Conservation (phyloP, 2,888 invertebrate species). For the Diplazon laetatorius region DNA sequence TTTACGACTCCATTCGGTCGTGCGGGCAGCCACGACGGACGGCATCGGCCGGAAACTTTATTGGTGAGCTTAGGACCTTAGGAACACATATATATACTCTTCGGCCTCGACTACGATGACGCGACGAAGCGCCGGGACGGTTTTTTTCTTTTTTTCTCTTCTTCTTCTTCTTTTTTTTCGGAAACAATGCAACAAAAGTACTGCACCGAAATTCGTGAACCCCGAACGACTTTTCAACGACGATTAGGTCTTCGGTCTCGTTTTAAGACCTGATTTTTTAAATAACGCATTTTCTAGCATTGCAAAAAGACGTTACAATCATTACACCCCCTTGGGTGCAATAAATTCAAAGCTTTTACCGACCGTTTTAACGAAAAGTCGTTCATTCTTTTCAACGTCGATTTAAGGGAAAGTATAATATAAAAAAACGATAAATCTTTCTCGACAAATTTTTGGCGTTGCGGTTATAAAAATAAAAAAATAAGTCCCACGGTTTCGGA, state of each 20-base stretch:
- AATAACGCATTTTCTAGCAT: constrained; percentile 11
- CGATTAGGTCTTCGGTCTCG: constrained; percentile 24
- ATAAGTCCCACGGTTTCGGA: background rate
- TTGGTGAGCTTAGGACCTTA: constrained; percentile 69
- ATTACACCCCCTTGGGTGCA: constrained; percentile 6
- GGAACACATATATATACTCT: constrained; percentile 3
- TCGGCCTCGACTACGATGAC: constrained; percentile 59
- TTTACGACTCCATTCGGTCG: constrained; percentile 59
- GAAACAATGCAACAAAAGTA: constrained; percentile 56
- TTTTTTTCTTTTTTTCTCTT: too few species aligned
- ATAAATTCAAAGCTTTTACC: constrained; percentile 28
- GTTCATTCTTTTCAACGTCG: constrained; percentile 10
- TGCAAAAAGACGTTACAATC: constrained; percentile 29
- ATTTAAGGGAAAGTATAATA: constrained; percentile 15
- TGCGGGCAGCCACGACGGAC: constrained; percentile 52
- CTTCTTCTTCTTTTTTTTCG: constrained; percentile 58
- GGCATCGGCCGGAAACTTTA: constrained; percentile 64
- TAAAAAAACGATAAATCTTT: background rate
- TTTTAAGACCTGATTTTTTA: constrained; percentile 28
- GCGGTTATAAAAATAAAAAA: background rate
- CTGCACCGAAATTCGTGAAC: background rate
- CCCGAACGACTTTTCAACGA: constrained; percentile 18
- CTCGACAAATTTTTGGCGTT: background rate
- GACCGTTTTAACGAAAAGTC: constrained; percentile 17
- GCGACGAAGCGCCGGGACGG: constrained; percentile 60